phyloP scores from a whole-genome alignment of 2,888 invertebrate genomes.

The Matsumyia berberina region DNA sequence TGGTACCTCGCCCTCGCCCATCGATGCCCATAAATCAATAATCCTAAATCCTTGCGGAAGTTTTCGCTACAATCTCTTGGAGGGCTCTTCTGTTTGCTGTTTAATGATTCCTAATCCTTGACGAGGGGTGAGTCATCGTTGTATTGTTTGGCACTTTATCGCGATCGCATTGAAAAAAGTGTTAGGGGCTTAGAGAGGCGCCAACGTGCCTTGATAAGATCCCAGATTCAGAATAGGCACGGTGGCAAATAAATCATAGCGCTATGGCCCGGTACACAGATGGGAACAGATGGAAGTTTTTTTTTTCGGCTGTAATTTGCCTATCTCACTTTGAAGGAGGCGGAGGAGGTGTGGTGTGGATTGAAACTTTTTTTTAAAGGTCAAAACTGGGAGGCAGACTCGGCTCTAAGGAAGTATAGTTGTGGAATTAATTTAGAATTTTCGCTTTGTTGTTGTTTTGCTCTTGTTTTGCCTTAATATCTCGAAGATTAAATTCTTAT shows the following conservation, averaged over 20 bases:
- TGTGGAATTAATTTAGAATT: constrained; percentile 46
- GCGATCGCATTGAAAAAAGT: constrained; percentile 54
- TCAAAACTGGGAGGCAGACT: background rate
- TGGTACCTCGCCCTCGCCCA: constrained; percentile 17
- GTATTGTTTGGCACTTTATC: constrained; percentile 55
- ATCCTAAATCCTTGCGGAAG: constrained; percentile 55
- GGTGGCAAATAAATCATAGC: constrained; percentile 66
- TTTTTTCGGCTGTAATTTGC: constrained; percentile 20
- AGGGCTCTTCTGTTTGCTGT: constrained; percentile 41
- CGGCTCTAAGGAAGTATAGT: constrained; percentile 32
- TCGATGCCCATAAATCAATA: constrained; percentile 70
- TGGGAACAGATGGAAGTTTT: constrained; percentile 60
- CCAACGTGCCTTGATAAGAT: constrained; percentile 71
- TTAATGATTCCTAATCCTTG: constrained; percentile 43
- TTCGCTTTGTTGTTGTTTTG: constrained; percentile 15
- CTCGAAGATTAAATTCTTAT: constrained; percentile 51
- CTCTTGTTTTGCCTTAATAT: constrained; percentile 5
- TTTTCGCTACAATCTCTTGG: constrained; percentile 9
- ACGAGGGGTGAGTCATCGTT: constrained; percentile 16
- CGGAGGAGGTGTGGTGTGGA: constrained; percentile 8
- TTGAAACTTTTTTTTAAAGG: constrained; percentile 46
- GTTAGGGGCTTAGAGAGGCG: constrained; percentile 46
- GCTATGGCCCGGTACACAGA: constrained; percentile 38
- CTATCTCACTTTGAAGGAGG: background rate
- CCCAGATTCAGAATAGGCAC: constrained; percentile 42